Base-by-base conservation (phyloP, 2,888 invertebrate genomes). In the Synergus japonicus region DNA sequence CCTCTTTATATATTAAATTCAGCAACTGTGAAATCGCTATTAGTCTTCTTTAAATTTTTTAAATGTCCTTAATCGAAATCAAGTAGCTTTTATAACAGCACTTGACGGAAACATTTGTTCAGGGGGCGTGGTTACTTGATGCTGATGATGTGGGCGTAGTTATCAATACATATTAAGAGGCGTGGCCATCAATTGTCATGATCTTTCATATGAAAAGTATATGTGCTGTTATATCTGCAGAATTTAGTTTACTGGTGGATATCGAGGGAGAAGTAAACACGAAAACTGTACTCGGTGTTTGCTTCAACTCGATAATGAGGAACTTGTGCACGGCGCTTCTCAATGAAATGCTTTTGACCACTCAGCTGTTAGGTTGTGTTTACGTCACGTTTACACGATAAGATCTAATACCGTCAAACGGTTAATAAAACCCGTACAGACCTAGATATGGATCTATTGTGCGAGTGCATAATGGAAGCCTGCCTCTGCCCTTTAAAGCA, bases 371-470 rank as follows among this genome's bases (percentile, higher is more conserved):
- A 76, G 80, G 82, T 81, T 82, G 79, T 86, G 85, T 86, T 88
- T 88, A 87, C 85, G 86, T 85, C 86, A 86, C 85, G 83, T 86
- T 87, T 84, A 82, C 82, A 83, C 86, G 85, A 85, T 84, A 86
- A 86, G 86, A 86, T 85, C 85, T 81, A 83, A 83, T 84, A 83
- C 84, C 85, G 86, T 88, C 86, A 88, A 88, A 88, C 86, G 87
- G 88, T 88, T 88, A 88, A 91, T 89, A 88, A 90, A 89, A 88
- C 87, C 84, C 79, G 84, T 83, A 84, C 85, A 86, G 87, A 88
- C 88, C 87, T 88, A 90, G 87, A 90, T 89, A 88, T 80, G 86
- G 86, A 88, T 88, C 86, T 85, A 89, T 89, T 89, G 87, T 88
- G 85, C 86, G 83, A 85, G 81, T 69, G 85, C 85, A 87, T 87